phyloP scores from a whole-genome alignment of 2,888 invertebrate genomes.

The Blastobasis lacticolella region DNA sequence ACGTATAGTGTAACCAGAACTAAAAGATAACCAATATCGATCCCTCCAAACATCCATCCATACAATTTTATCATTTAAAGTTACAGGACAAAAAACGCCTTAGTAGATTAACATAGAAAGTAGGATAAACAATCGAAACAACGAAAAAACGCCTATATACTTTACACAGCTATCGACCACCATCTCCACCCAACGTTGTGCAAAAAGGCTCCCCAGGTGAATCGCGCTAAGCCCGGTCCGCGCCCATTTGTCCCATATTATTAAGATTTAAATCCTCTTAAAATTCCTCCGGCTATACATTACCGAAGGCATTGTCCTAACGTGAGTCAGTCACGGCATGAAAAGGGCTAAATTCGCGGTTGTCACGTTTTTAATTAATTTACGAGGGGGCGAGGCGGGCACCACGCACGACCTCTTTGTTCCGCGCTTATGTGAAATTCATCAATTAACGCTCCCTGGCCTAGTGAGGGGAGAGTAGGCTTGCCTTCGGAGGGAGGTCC shows the following conservation, averaged over 20 bases:
- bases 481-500: not conserved
- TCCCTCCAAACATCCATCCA: too few relatives aligned
- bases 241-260: constrained; percentile 18
- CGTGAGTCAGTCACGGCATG: constrained; percentile 35
- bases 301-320: constrained; percentile 25
- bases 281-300: constrained; percentile 21
- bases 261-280: constrained; percentile 33
- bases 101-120: too few relatives aligned
- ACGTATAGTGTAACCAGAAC: too few relatives aligned
- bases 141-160: too few relatives aligned
- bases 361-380: constrained; percentile 70
- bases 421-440: constrained; percentile 40
- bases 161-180: too few relatives aligned
- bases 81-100: too few relatives aligned
- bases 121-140: too few relatives aligned
- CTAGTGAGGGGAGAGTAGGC: not conserved
- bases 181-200: too few relatives aligned
- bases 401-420: constrained; percentile 39
- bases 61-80: too few relatives aligned
- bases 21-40: too few relatives aligned
- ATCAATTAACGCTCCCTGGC: constrained; percentile 36
- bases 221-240: not conserved
- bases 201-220: too few relatives aligned
- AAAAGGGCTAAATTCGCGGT: constrained; percentile 54
- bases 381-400: constrained; percentile 44